Evolutionary conservation across 2,113 vertebrate genomes (phyloP), one percentile per base, ranked within the genome.

Genomic region (Tenrec ecaudatus): DNA sequence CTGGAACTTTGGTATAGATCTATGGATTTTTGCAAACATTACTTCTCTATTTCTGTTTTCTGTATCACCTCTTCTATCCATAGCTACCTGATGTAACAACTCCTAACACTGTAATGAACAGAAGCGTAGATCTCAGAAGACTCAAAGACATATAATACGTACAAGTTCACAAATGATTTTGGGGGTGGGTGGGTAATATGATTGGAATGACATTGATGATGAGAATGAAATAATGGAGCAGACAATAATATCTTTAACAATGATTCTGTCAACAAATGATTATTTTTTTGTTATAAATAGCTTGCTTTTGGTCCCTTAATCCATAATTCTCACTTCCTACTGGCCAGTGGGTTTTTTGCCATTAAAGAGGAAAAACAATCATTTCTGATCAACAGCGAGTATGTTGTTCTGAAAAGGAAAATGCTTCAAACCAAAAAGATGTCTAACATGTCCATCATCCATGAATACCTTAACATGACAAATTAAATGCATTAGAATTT

Each of bases 21-120:
- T 53, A 17, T 38, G 38, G 31, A 62, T 89, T 92, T 69, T 89
- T 92, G 71, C 33, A 79, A 92, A 58, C 38, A 47, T 90, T 38
- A 47, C 19, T 86, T 91, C 43, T 60, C 57, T 15, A 27, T 82
- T 77, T 78, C 12, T 80, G 23, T 80, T 33, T 84, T 92, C 10
- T 40, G 78, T 43, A 71, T 66, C 77, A 88, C 82, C 31, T 86
- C 64, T 64, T 40, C 43, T 80, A 77, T 53, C 9, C 57, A 80
- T 1, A 79, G 71, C 38, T 88, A 90, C 36, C 76, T 85, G 85
- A 82, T 16, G 83, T 29, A 73, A 84, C 64, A 84, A 33, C 36
- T 58, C 19, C 58, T 66, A 86, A 91, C 11, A 27, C 69, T 62
- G 33, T 8, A 69, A 40, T 36, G 20, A 71, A 71, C 47, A 82